phyloP scores from a whole-genome alignment of 1,140 invertebrate genomes.

The Trissolcus basalis region DNA sequence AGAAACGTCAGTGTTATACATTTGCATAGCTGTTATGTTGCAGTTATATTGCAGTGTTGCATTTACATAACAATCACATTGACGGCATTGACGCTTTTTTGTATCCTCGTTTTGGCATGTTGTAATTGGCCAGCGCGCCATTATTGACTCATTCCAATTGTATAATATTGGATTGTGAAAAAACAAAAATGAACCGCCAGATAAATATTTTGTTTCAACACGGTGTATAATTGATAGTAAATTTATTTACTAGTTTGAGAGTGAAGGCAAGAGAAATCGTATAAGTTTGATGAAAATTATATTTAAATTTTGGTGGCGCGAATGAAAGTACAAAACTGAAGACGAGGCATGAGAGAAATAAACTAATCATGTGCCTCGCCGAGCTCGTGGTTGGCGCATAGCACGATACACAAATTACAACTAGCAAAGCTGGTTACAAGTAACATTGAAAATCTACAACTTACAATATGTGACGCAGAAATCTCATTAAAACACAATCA shows the following conservation, averaged over 20 bases:
- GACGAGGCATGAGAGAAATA: slow-evolving; percentile 18
- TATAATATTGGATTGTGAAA: background rate
- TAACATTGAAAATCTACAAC: slow-evolving; percentile 49
- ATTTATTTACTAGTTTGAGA: too few species aligned
- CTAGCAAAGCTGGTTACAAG: slow-evolving; percentile 39
- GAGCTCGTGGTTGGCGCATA: slow-evolving; percentile 18
- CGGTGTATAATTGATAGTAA: too few species aligned
- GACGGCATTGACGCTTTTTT: slow-evolving; percentile 30
- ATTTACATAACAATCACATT: slow-evolving; percentile 56
- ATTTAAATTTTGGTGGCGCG: slow-evolving; percentile 1
- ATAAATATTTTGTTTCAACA: too few species aligned
- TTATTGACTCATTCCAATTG: background rate
- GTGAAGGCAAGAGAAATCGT: too few species aligned
- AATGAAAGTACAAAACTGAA: slow-evolving; percentile 38
- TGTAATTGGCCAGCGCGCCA: slow-evolving; percentile 5
- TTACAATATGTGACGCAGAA: slow-evolving; percentile 39
- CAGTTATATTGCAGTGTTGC: slow-evolving; percentile 51
- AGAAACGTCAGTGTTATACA: slow-evolving; percentile 37
- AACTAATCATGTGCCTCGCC: slow-evolving; percentile 33
- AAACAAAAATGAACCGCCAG: too few species aligned
- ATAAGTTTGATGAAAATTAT: background rate
- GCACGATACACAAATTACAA: slow-evolving; percentile 38
- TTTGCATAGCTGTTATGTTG: slow-evolving; percentile 52
- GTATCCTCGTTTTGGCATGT: background rate
- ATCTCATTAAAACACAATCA: slow-evolving; percentile 62